Evolutionary conservation across 2,113 vertebrate genomes (phyloP).

Genomic region (Clarias macrocephalus): DNA sequence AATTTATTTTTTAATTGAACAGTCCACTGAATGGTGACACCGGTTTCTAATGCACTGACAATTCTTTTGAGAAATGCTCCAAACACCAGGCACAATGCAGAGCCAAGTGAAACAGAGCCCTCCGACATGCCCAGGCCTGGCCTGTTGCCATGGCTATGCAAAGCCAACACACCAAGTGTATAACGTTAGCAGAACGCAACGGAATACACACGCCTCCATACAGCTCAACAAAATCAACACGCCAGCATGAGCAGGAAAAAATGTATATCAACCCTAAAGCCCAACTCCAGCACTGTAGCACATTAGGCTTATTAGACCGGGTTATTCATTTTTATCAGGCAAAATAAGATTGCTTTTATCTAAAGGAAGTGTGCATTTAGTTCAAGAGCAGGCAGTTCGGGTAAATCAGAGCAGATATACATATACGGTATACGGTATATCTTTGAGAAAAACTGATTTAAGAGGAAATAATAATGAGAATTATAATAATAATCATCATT

Average conservation of each 20-base stretch:
- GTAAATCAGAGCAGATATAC: neutral
- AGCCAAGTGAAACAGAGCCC: conserved; percentile 50
- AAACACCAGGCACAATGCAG: conserved; percentile 50
- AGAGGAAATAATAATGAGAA: neutral
- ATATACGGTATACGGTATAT: neutral
- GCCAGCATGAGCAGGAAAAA: neutral
- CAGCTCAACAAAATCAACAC: conserved; percentile 11
- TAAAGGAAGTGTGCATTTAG: neutral
- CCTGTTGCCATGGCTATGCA: conserved; percentile 51
- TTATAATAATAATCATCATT: neutral
- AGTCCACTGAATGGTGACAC: neutral
- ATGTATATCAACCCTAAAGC: neutral
- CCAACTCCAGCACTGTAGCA: neutral
- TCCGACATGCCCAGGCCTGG: conserved; percentile 52
- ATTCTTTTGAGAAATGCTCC: conserved; percentile 44
- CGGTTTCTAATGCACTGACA: conserved; percentile 13
- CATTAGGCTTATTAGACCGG: neutral
- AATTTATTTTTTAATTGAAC: conserved; percentile 14
- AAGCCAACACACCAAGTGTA: conserved; percentile 52
- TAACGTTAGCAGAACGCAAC: conserved; percentile 36
- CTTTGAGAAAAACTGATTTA: neutral
- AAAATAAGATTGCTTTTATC: neutral
- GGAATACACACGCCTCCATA: conserved; percentile 34
- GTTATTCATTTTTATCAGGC: neutral
- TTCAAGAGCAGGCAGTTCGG: neutral